A percentile compares a stretch with the other conserved stretches of the same genome.
Evolutionary conservation across 2,113 vertebrate genomes (phyloP).

Genomic region (Shinisaurus crocodilurus): DNA sequence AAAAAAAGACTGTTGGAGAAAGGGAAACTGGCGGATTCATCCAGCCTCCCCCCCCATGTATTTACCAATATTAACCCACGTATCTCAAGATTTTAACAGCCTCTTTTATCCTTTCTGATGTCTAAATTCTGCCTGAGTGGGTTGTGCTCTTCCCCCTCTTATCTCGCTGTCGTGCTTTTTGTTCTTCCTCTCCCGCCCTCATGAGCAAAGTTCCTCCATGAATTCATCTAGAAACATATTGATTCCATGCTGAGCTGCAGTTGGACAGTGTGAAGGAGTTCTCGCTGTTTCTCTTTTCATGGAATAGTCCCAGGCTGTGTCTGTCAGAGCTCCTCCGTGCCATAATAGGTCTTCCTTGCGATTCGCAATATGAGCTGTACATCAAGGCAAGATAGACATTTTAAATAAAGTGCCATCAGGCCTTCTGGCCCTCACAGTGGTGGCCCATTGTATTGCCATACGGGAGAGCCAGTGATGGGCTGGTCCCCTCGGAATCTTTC

Average conservation of each 20-base stretch:
- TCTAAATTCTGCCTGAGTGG: neutral
- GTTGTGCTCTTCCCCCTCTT: neutral
- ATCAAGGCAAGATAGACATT: conserved; percentile 46
- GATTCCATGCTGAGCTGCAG: conserved; percentile 50
- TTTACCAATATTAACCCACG: neutral
- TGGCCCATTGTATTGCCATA: conserved; percentile 58
- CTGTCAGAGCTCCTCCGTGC: conserved; percentile 44
- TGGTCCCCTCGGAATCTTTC: conserved; percentile 35
- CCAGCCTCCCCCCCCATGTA: neutral
- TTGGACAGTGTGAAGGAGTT: conserved; percentile 47
- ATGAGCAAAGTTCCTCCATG: neutral
- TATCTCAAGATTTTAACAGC: neutral
- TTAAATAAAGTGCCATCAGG: conserved; percentile 55
- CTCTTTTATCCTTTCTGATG: conserved; percentile 4
- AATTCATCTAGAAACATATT: conserved; percentile 46
- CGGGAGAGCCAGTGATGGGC: conserved; percentile 47
- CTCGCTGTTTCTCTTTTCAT: conserved; percentile 51
- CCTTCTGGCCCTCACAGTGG: conserved; percentile 39
- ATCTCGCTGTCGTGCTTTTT: neutral
- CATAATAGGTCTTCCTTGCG: conserved; percentile 35
- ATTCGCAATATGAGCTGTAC: conserved; percentile 51
- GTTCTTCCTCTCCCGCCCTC: neutral
- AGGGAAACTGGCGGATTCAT: too few species aligned
- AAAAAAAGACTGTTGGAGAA: too few species aligned
- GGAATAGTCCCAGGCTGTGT: conserved; percentile 51